Conservation (phyloP, 2,888 invertebrate species). For the Prosapia bicincta region DNA sequence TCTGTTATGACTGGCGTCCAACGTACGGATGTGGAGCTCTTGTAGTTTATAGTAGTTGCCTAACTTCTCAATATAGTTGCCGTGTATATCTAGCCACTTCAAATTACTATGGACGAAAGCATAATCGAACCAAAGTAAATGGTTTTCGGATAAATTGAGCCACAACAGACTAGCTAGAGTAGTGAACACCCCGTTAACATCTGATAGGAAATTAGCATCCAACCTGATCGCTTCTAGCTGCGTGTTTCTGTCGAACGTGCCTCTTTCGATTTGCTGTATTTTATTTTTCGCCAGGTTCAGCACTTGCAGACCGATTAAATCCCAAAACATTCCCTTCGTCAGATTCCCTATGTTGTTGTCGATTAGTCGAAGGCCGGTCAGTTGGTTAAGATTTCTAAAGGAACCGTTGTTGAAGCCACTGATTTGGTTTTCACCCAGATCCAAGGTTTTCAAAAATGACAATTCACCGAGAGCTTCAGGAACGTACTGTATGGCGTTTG, state of each 20-base stretch:
- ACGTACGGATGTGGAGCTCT: conserved; percentile 68
- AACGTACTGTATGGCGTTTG: conserved; percentile 76
- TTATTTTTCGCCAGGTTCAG: conserved; percentile 52
- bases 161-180: conserved; percentile 79
- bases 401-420: conserved; percentile 77
- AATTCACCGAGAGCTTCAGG: conserved; percentile 80
- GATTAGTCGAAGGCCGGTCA: conserved; percentile 82
- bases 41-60: conserved; percentile 86
- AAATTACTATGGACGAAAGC: conserved; percentile 86
- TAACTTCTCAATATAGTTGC: conserved; percentile 82
- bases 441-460: conserved; percentile 79
- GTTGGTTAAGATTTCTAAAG: conserved; percentile 78
- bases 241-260: conserved; percentile 75
- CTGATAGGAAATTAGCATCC: conserved; percentile 83
- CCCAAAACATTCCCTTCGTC: conserved; percentile 82
- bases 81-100: conserved; percentile 87
- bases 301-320: conserved; percentile 77
- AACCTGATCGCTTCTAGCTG: conserved; percentile 83
- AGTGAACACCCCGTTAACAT: conserved; percentile 86
- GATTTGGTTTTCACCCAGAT: conserved; percentile 90
- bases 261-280: conserved; percentile 77
- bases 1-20: conserved; percentile 88
- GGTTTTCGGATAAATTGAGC: conserved; percentile 88
- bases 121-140: conserved; percentile 90
- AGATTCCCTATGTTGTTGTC: conserved; percentile 87